Evolutionary conservation across 2,113 vertebrate genomes (phyloP).

Genomic region (Neodontobutis hainanensis): DNA sequence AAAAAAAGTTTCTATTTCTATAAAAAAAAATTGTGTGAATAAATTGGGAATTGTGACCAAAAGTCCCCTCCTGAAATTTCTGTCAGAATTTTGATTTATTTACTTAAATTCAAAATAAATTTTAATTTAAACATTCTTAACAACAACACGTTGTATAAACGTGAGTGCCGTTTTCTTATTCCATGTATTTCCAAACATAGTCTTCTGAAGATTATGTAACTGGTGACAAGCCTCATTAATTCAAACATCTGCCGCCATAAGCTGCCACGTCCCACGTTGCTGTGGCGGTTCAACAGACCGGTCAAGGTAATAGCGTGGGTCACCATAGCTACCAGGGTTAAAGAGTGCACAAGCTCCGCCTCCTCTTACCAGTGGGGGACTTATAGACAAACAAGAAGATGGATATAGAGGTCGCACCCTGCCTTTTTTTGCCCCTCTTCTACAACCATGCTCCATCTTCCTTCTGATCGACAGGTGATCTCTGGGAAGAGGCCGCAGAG

Average conservation of each 20-base stretch:
- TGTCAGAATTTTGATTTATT: too few relatives aligned
- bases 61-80: too few relatives aligned
- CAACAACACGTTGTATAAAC: not conserved
- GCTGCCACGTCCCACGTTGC: slow-evolving; percentile 3
- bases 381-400: not conserved
- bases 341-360: not conserved
- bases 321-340: slow-evolving; percentile 6
- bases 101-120: too few relatives aligned
- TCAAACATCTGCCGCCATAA: slow-evolving; percentile 10
- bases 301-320: slow-evolving; percentile 5
- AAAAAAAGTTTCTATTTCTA: too few relatives aligned
- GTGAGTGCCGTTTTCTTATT: not conserved
- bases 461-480: slow-evolving; percentile 46
- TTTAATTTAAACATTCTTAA: too few relatives aligned
- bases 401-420: not conserved
- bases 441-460: not conserved
- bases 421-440: not conserved
- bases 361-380: not conserved
- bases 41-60: too few relatives aligned
- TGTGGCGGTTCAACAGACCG: not conserved
- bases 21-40: too few relatives aligned
- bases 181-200: not conserved
- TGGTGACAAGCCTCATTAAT: slow-evolving; percentile 1
- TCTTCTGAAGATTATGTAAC: slow-evolving; percentile 1
- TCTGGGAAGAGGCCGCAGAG: slow-evolving; percentile 33